Conservation (phyloP, 2,797 vertebrate genomes). For the Apogon hyalosoma region DNA sequence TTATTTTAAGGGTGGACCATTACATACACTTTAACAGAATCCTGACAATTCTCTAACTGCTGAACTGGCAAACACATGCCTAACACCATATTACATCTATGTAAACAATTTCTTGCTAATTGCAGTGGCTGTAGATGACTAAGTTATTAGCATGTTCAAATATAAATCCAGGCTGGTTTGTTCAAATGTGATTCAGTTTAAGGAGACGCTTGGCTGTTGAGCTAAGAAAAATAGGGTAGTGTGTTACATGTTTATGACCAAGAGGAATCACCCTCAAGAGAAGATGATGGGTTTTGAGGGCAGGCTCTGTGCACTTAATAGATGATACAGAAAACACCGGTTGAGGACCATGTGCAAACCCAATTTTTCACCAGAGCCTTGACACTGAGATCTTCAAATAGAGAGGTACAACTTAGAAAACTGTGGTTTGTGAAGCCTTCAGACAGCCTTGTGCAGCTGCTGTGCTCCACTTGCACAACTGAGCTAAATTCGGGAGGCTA, state of each 20-base stretch:
- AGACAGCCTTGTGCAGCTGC: slow-evolving; percentile 27
- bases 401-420: slow-evolving; percentile 44
- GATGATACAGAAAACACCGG: slow-evolving; percentile 53
- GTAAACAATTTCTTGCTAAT: neutral
- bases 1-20: too few relatives aligned
- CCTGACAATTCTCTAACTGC: too few relatives aligned
- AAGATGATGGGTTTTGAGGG: slow-evolving; percentile 45
- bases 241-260: neutral
- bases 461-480: slow-evolving; percentile 26
- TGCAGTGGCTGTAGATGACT: neutral
- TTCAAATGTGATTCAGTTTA: slow-evolving; percentile 1
- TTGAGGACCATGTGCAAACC: slow-evolving; percentile 50
- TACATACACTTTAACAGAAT: too few relatives aligned
- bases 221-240: slow-evolving; percentile 1
- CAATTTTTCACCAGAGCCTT: slow-evolving; percentile 62
- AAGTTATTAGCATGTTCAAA: neutral
- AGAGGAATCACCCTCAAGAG: slow-evolving; percentile 20
- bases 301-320: slow-evolving; percentile 23
- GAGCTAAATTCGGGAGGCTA: slow-evolving; percentile 26
- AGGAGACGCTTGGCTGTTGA: slow-evolving; percentile 4
- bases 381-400: slow-evolving; percentile 49
- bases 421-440: slow-evolving; percentile 1
- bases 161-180: neutral
- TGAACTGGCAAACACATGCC: too few relatives aligned
- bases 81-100: too few relatives aligned